phyloP scores from a whole-genome alignment of 2,888 invertebrate species.

The Andrena camellia region DNA sequence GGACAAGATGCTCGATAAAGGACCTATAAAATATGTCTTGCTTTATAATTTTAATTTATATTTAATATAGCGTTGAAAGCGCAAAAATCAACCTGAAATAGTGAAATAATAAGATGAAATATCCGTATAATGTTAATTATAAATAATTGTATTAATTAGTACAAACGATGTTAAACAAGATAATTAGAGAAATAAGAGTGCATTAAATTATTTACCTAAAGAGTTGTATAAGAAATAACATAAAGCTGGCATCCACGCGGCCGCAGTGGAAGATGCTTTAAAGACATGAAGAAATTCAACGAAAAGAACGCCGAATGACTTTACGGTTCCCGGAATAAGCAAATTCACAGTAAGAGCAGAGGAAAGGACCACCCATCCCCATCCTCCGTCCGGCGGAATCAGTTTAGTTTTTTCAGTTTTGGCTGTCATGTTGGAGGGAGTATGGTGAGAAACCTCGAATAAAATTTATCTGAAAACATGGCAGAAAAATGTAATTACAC shows the following conservation, averaged over 20 bases:
- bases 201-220: slow-evolving; percentile 87
- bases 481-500: not conserved
- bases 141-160: not conserved
- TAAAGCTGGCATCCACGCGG: slow-evolving; percentile 93
- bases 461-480: slow-evolving; percentile 51
- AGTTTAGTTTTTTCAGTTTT: slow-evolving; percentile 76
- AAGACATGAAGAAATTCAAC: slow-evolving; percentile 94
- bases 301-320: slow-evolving; percentile 94
- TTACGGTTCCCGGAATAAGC: slow-evolving; percentile 94
- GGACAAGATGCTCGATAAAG: slow-evolving; percentile 93
- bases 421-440: slow-evolving; percentile 51
- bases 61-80: not conserved
- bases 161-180: not conserved
- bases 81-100: not conserved
- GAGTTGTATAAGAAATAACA: slow-evolving; percentile 96
- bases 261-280: slow-evolving; percentile 90
- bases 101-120: not conserved
- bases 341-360: slow-evolving; percentile 92
- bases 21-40: slow-evolving; percentile 87
- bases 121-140: not conserved
- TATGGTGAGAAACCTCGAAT: not conserved
- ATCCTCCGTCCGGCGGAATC: slow-evolving; percentile 85
- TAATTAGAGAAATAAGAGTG: not conserved
- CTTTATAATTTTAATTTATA: not conserved
- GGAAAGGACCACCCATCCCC: slow-evolving; percentile 85